Conservation (phyloP, 2,113 vertebrate species). For the Halichoeres trimaculatus region DNA sequence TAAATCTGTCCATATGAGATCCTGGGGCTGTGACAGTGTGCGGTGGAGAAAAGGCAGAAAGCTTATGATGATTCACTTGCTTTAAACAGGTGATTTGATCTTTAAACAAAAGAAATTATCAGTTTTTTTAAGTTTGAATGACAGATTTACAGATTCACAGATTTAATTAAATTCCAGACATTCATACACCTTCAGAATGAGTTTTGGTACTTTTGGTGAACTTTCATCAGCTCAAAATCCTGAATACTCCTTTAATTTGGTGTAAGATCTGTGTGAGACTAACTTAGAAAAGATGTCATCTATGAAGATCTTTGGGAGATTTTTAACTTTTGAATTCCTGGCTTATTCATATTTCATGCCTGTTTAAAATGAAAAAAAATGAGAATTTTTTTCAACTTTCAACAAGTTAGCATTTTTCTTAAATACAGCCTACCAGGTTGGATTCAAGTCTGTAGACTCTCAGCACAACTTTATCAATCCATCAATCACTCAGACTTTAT, state of each 20-base stretch:
- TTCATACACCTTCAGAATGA: background rate
- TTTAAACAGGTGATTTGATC: background rate
- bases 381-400: too few species aligned
- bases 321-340: background rate
- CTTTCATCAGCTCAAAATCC: background rate
- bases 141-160: background rate
- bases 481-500: too few species aligned
- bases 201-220: background rate
- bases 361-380: too few species aligned
- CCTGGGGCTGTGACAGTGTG: background rate
- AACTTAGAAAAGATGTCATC: too few species aligned
- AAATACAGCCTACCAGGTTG: background rate
- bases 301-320: background rate
- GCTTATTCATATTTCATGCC: background rate
- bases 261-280: background rate
- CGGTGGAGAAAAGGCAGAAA: background rate
- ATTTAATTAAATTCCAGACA: background rate
- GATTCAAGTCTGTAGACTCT: too few species aligned
- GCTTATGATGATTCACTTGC: background rate
- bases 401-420: too few species aligned
- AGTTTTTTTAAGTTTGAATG: background rate
- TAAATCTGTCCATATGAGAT: too few species aligned
- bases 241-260: background rate
- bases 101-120: background rate
- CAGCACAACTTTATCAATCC: too few species aligned